Percentiles rank a stretch among this genome's conserved stretches.
Evolutionary conservation across 2,888 invertebrate genomes (phyloP).

Genomic region (Ophioninae sp.): DNA sequence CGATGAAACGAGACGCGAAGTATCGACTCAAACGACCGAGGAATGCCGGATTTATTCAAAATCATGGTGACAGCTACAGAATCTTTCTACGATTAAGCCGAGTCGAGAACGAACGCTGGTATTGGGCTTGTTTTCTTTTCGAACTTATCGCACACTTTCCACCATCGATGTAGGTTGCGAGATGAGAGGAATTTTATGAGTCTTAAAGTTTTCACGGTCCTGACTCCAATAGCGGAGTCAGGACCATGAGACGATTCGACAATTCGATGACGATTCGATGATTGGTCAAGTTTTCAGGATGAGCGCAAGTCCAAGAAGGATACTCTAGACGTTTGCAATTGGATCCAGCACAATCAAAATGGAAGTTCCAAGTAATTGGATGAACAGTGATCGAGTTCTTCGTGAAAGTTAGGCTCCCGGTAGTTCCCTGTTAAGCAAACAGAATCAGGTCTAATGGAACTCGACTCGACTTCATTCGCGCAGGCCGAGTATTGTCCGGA

Average conservation of each 20-base stretch:
- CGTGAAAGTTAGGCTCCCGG: too few species aligned
- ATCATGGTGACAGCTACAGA: neutral
- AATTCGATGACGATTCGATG: too few species aligned
- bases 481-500: too few species aligned
- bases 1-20: constrained; percentile 5
- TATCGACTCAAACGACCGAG: constrained; percentile 10
- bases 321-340: neutral
- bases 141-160: neutral
- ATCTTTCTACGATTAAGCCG: neutral
- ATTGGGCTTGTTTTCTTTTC: neutral
- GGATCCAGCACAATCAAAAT: neutral
- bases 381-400: too few species aligned
- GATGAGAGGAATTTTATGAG: too few species aligned
- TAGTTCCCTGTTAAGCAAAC: too few species aligned
- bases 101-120: neutral
- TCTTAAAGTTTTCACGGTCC: too few species aligned
- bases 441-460: too few species aligned
- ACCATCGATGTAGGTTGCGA: neutral
- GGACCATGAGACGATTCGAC: too few species aligned
- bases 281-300: neutral
- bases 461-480: too few species aligned
- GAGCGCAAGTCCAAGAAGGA: neutral
- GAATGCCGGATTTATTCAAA: neutral
- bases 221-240: neutral
- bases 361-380: neutral